Evolutionary conservation across 1,140 invertebrate genomes (phyloP).

Genomic region (Cyphomyrmex costatus): DNA sequence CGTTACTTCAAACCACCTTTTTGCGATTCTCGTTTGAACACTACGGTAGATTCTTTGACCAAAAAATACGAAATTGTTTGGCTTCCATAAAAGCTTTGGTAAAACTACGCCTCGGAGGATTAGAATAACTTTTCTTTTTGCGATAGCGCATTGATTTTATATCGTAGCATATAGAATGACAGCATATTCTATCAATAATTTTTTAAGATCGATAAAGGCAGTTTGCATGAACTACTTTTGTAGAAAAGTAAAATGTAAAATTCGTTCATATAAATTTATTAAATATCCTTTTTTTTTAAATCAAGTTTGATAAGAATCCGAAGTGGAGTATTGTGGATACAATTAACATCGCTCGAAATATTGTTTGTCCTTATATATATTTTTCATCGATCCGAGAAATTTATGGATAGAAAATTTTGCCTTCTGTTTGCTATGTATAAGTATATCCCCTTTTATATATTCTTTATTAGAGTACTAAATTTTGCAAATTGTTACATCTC

Average conservation of each 20-base stretch:
- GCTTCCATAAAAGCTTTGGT: not conserved
- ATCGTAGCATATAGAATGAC: constrained; percentile 7
- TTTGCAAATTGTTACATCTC: constrained; percentile 49
- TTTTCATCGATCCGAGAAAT: constrained; percentile 23
- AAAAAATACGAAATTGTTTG: constrained; percentile 10
- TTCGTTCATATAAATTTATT: constrained; percentile 21
- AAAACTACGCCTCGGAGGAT: constrained; percentile 19
- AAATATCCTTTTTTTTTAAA: not conserved
- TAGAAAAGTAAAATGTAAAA: not conserved
- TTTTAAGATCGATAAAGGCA: not conserved
- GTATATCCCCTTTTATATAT: constrained; percentile 13
- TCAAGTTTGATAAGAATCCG: not conserved
- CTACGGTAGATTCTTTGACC: not conserved
- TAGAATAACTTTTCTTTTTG: constrained; percentile 23
- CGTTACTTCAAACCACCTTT: constrained; percentile 7
- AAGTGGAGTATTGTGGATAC: not conserved
- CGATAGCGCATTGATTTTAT: constrained; percentile 33
- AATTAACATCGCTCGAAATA: not conserved
- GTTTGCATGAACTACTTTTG: not conserved
- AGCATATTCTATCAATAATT: constrained; percentile 19
- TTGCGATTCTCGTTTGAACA: constrained; percentile 14
- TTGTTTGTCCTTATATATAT: not conserved
- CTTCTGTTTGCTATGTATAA: constrained; percentile 7
- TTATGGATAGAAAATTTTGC: constrained; percentile 13
- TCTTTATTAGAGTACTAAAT: constrained; percentile 40